Evolutionary conservation across 2,797 vertebrate genomes (phyloP), one percentile per base, ranked within the genome.

Genomic region (Gymnocypris eckloni): DNA sequence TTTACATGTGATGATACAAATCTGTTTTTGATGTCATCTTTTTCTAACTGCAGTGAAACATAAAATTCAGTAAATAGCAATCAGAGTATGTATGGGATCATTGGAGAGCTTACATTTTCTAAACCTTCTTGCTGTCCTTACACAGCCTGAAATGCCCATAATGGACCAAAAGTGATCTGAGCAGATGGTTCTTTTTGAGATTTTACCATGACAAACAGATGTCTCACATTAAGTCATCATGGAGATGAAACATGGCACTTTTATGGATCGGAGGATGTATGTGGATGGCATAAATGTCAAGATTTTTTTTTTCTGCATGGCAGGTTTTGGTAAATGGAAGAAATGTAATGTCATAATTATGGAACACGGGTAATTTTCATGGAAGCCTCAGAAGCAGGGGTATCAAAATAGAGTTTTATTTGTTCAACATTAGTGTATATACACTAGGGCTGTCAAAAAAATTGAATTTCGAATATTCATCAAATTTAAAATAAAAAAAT

Each of bases 201-300:
- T 84, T 28, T 78, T 15, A 43, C 61, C 48, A 11, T 56, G 33
- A 78, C 61, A 54, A 41, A 78, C 82, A 45, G 82, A 77, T 43
- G n/a, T 69, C 48, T 12, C 22, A 20, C 37, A 77, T 69, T 77
- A 43, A 84, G 25, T 78, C 48, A 84, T 77, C 48, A 69, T 84
- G 16, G 50, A 84, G n/a, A 77, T 67, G 45, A 84, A 84, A 84
- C 45, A 28, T 50, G 45, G 37, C 37, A 84, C 48, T 56, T 77
- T 69, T 69, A 43, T 69, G 73, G 61, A 37, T 69, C 7, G 39
- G n/a, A 54, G 37, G n/a, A 84, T 78, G 16, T 67, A 64, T 78
- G 82, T 84, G 82, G 61, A 61, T 54, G 12, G 82, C n/a, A 76
- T 67, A 80, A 69, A 37, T 69, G 28, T 41, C 66, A 81, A 33